Evolutionary conservation across 2,888 invertebrate species (phyloP), one percentile per base, ranked within the genome.

Genomic region (Epirrhoe tristata): DNA sequence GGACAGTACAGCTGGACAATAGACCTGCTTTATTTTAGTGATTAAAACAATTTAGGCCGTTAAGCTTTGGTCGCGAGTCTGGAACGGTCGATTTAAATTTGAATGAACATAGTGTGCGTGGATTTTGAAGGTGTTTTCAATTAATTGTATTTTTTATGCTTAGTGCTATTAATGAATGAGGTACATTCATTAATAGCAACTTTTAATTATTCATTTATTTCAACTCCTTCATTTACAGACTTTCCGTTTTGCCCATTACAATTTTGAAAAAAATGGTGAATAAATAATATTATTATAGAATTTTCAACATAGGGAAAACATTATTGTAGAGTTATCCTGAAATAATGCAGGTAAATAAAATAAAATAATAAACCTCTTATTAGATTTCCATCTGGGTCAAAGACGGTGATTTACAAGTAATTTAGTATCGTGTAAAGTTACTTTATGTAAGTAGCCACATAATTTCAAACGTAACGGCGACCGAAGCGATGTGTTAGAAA

Each of bases 401-500:
- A 43, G 12, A 10, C 39, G 10, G 24, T 12, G 39, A 43, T 43
- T 48, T 48, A 48, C 7, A 48, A 48, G 16, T 48, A 48, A 16
- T 48, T 48, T 48, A 48, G 6, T 14, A 14, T 48, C 48, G 48
- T 48, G 14, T 14, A 14, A 48, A 48, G 48, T 6, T 14, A 48
- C 48, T 16, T 48, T 16, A 16, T 16, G 6, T 48, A 48, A 48
- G 48, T 16, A 16, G 5, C 48, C 48, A 14, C 16, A 48, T 48
- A 14, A 16, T 14, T 48, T 48, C 6, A 16, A 16, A 48, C 14
- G 46, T 46, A n/a, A 46, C 46, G 48, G 6, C 16, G 14, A 48
- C 16, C 16, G 16, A 72, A 78, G 76, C 80, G 79, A 84, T 81
- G 83, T 87, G 86, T 87, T 88, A 84, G 81, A 85, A 84, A 86